Base-by-base conservation (phyloP, 2,888 invertebrate genomes). In the Agrilus cyanescens region DNA sequence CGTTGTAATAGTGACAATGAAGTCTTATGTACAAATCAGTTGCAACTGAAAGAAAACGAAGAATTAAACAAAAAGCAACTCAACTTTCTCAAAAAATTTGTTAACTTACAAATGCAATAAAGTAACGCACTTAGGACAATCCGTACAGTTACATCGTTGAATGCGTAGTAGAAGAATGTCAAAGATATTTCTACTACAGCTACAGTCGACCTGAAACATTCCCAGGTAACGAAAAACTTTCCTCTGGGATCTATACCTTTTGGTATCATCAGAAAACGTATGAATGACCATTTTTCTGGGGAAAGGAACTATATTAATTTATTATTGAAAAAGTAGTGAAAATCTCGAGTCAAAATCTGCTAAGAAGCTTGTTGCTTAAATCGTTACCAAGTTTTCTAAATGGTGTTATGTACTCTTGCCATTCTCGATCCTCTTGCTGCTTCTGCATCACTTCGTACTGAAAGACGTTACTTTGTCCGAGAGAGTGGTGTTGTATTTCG, bases 1-100 rank as follows among this genome's bases (percentile, higher is more conserved):
- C 45, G 3, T 71, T 71, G 43, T 71, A 72, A 49, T 62, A 72
- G 7, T 69, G 69, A 10, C 72, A 69, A 46, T 72, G 72, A 0
- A 71, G 57, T 66, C 68, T 69, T 39, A 72, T 49, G 49, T 70
- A 46, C 8, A 46, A 12, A 18, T 46, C 46, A 39, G 29, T 37
- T 30, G 20, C 40, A 32, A n/a, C 39, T 32, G 12, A 33, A 37
- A 20, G n/a, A 25, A 20, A 7, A 20, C 20, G n/a, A n/a, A n/a
- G n/a, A 20, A 20, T 20, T 5, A 2, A 7, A 20, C 6, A 7
- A 2, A 20, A 4, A 20, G n/a, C n/a, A n/a, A 20, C 6, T 20
- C 6, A 20, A 20, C 20, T 20, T 20, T 20, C 2, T 2, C 20
- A 20, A 5, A 4, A 25, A 25, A 25, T 8, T 10, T 25, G 8